A percentile compares a stretch with the other conserved stretches of the same genome.
These are phyloP conservation scores for Anas capensis DNA, from an alignment of 2,797 vertebrate genomes.

Conservation along the genomic window DNA sequence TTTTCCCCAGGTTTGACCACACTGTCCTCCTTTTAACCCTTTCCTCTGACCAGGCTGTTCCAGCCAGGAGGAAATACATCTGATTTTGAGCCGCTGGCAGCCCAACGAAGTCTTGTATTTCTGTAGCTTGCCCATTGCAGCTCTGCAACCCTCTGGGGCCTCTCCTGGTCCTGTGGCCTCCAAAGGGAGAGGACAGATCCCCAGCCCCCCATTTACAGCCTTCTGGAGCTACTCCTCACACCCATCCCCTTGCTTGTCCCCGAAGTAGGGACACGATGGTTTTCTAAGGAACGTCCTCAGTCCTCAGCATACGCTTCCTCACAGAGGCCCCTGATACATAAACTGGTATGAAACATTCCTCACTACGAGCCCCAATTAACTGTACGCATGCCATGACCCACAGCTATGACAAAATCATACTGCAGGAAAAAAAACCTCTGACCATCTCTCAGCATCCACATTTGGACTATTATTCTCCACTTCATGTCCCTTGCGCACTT, in stretches of 20 bases:
- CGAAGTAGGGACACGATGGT: rapidly evolving
- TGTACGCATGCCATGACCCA: not conserved
- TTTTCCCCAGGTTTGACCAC: conserved; percentile 32
- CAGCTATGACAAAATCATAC: not conserved
- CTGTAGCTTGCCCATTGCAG: not conserved
- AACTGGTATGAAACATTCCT: not conserved
- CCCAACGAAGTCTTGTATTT: not conserved
- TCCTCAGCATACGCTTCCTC: not conserved
- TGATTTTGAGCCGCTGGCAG: not conserved
- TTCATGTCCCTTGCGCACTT: not conserved
- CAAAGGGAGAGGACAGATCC: not conserved
- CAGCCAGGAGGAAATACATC: not conserved
- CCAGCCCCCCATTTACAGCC: not conserved
- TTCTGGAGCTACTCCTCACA: not conserved
- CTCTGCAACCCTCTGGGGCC: not conserved
- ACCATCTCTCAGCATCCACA: not conserved
- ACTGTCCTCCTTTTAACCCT: conserved; percentile 27
- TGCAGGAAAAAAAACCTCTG: not conserved
- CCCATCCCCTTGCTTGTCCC: not conserved
- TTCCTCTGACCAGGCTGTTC: conserved; percentile 5
- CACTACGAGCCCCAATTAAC: not conserved
- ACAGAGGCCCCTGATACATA: not conserved
- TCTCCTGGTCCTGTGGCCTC: not conserved
- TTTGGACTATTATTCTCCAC: not conserved
- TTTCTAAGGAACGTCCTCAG: not conserved